phyloP scores from a whole-genome alignment of 1,140 invertebrate genomes.

The Sycophaga agraensis region DNA sequence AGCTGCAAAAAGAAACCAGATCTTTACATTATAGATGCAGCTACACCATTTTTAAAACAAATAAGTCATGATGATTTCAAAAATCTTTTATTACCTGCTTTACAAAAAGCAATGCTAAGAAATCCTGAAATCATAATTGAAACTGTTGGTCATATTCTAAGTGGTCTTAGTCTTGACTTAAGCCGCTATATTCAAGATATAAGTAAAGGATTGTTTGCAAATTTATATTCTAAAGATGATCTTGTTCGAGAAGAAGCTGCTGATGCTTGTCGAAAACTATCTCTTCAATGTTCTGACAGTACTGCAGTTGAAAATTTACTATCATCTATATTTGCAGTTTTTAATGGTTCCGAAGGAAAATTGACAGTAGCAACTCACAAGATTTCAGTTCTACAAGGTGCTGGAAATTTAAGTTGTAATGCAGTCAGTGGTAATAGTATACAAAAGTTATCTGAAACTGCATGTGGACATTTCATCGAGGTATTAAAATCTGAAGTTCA shows the following conservation, averaged over 20 bases:
- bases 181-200: conserved; percentile 79
- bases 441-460: conserved; percentile 64
- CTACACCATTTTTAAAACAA: conserved; percentile 65
- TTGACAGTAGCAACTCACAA: conserved; percentile 86
- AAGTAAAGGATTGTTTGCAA: conserved; percentile 76
- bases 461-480: conserved; percentile 72
- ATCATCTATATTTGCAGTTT: conserved; percentile 76
- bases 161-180: conserved; percentile 73
- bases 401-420: conserved; percentile 79
- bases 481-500: conserved; percentile 87
- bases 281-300: conserved; percentile 71
- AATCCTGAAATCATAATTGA: conserved; percentile 90
- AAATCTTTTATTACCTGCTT: conserved; percentile 72
- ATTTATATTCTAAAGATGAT: conserved; percentile 82
- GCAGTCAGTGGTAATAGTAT: conserved; percentile 64
- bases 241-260: conserved; percentile 71
- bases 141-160: conserved; percentile 74
- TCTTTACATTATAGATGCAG: conserved; percentile 66
- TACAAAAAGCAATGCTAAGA: conserved; percentile 91
- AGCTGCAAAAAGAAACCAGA: conserved; percentile 78
- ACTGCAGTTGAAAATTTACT: conserved; percentile 70
- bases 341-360: conserved; percentile 91
- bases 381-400: conserved; percentile 83
- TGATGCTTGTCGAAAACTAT: conserved; percentile 68
- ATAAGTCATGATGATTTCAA: conserved; percentile 76